Conservation (phyloP, 1,140 invertebrate species). For the Drosophila suzukii region DNA sequence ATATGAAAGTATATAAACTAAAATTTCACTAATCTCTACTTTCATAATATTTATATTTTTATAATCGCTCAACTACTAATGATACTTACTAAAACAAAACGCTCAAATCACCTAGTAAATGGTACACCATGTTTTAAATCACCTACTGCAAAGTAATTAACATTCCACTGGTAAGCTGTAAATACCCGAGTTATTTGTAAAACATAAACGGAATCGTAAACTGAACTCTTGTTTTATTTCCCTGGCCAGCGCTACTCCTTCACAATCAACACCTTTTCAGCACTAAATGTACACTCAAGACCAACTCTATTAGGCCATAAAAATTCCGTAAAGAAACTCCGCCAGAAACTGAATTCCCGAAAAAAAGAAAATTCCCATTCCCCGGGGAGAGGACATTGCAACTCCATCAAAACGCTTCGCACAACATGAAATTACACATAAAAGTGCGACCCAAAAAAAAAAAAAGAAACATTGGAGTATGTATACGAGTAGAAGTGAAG, state of each 20-base stretch:
- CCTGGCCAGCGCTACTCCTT: slow-evolving; percentile 1
- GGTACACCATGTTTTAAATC: background rate
- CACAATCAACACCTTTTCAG: slow-evolving; percentile 28
- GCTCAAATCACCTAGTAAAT: background rate
- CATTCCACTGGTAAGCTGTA: background rate
- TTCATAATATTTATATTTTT: too few relatives aligned
- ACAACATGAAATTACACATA: slow-evolving; percentile 79
- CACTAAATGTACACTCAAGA: slow-evolving; percentile 25
- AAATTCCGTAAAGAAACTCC: slow-evolving; percentile 14
- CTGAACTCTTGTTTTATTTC: slow-evolving; percentile 15
- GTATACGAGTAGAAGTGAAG: slow-evolving; percentile 29
- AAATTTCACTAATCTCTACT: too few relatives aligned
- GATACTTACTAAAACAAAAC: background rate
- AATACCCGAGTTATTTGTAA: slow-evolving; percentile 20
- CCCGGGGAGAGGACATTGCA: slow-evolving; percentile 42
- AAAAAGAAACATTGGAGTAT: slow-evolving; percentile 11
- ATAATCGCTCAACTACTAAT: too few relatives aligned
- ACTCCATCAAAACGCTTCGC: slow-evolving; percentile 65
- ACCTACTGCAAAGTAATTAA: slow-evolving; percentile 1
- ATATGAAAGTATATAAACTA: too few relatives aligned
- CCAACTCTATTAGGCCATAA: slow-evolving; percentile 34
- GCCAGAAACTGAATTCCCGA: slow-evolving; percentile 16
- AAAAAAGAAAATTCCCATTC: slow-evolving; percentile 39
- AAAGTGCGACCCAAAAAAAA: slow-evolving; percentile 57
- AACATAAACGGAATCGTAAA: slow-evolving; percentile 37